Conservation (phyloP, 2,113 vertebrate species). For the Oncorhynchus masou region DNA sequence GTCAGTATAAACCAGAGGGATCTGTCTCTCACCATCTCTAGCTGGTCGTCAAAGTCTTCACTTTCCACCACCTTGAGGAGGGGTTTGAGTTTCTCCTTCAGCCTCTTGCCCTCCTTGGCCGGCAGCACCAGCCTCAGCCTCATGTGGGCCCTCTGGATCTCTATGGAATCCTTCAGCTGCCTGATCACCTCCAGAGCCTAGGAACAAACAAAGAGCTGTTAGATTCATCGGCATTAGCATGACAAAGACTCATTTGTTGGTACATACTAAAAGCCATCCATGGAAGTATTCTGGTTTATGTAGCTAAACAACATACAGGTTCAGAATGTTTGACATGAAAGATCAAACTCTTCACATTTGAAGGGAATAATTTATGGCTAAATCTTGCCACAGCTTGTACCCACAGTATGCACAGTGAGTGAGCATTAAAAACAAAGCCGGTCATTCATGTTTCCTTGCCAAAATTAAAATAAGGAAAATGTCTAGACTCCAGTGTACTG, state of each 20-base stretch:
- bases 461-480: no score
- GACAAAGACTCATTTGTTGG: background rate
- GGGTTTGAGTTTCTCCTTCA: conserved; percentile 93
- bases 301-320: no score
- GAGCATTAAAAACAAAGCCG: no score
- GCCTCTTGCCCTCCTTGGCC: conserved; percentile 87
- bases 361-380: no score
- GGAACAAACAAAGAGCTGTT: background rate
- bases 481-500: no score
- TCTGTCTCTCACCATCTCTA: conserved; percentile 81
- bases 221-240: background rate
- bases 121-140: conserved; percentile 86
- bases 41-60: conserved; percentile 86
- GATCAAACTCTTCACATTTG: no score
- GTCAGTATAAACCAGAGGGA: background rate
- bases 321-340: no score
- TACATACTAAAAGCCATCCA: no score
- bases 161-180: conserved; percentile 90
- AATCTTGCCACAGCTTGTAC: no score
- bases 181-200: conserved; percentile 95
- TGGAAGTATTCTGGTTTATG: no score
- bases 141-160: conserved; percentile 96
- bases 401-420: no score
- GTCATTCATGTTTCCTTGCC: no score
- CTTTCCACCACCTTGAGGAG: conserved; percentile 88